These are phyloP conservation scores for Sturmia bella DNA, from an alignment of 2,888 invertebrate genomes.

Conservation along the genomic window DNA sequence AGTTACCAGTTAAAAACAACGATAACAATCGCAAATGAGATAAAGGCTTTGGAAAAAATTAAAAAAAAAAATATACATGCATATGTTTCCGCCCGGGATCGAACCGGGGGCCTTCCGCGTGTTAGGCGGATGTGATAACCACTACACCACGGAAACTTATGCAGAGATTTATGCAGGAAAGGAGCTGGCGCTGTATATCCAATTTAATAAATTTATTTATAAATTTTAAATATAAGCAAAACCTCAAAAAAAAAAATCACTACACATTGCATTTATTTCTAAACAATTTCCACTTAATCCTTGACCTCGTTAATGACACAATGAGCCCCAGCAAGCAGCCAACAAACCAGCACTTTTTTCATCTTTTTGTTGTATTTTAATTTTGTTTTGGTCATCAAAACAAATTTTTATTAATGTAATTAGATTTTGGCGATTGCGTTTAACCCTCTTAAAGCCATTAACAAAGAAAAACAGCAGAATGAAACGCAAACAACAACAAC, in stretches of 20 bases:
- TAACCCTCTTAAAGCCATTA: slow-evolving; percentile 77
- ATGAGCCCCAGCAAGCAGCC: slow-evolving; percentile 20
- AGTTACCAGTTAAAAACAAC: too few relatives aligned
- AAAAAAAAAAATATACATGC: too few relatives aligned
- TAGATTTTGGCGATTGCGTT: slow-evolving; percentile 72
- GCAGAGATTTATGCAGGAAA: too few relatives aligned
- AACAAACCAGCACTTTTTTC: slow-evolving; percentile 15
- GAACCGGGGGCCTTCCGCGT: slow-evolving; percentile 81
- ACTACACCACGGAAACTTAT: slow-evolving; percentile 79
- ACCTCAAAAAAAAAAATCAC: neutral
- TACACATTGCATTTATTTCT: slow-evolving; percentile 34
- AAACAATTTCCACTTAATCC: slow-evolving; percentile 44
- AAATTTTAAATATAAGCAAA: too few relatives aligned
- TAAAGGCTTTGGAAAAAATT: too few relatives aligned
- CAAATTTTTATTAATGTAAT: slow-evolving; percentile 74
- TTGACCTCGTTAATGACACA: slow-evolving; percentile 45
- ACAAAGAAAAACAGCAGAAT: slow-evolving; percentile 74
- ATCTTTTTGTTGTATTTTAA: slow-evolving; percentile 14
- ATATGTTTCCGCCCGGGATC: slow-evolving; percentile 80
- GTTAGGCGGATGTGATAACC: slow-evolving; percentile 81
- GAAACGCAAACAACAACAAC: slow-evolving; percentile 70
- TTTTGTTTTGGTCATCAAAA: slow-evolving; percentile 69
- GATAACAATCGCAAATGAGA: too few relatives aligned
- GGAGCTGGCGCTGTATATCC: too few relatives aligned
- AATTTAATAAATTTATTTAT: too few relatives aligned